A percentile compares a stretch with the other conserved stretches of the same genome.
Evolutionary conservation across 2,113 vertebrate genomes (phyloP).

Genomic region (human): DNA sequence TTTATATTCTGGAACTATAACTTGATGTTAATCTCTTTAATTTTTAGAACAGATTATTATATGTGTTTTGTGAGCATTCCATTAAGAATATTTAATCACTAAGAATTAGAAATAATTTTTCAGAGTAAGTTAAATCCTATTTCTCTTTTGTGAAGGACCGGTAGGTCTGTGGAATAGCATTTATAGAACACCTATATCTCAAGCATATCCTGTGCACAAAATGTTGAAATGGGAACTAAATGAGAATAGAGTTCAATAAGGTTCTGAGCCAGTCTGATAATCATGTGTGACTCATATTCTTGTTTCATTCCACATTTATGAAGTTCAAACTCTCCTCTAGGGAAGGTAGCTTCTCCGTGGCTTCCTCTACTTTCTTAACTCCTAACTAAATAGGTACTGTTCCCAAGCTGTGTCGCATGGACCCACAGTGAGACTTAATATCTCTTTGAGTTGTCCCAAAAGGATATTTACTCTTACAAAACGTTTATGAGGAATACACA

Average conservation of each 20-base stretch:
- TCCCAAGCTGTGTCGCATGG: not conserved
- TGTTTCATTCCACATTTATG: not conserved
- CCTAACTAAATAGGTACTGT: not conserved
- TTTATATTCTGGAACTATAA: not conserved
- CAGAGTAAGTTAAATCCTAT: not conserved
- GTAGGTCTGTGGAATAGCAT: not conserved
- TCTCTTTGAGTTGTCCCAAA: not conserved
- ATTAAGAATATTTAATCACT: not conserved
- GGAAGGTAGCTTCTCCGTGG: not conserved
- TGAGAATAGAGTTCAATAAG: not conserved
- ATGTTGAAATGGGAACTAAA: not conserved
- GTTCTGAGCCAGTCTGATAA: not conserved
- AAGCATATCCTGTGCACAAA: not conserved
- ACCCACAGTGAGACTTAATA: not conserved
- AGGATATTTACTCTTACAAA: conserved; percentile 6
- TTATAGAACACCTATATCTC: not conserved
- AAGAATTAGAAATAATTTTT: conserved; percentile 23
- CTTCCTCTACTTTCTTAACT: not conserved
- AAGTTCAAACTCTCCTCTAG: not conserved
- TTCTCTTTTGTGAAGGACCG: not conserved
- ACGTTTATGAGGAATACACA: not conserved
- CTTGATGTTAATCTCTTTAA: not conserved
- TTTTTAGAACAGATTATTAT: not conserved
- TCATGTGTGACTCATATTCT: not conserved
- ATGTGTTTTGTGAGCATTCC: not conserved